Evolutionary conservation across 2,888 invertebrate species (phyloP).

Genomic region (Eristalinus sepulchralis): DNA sequence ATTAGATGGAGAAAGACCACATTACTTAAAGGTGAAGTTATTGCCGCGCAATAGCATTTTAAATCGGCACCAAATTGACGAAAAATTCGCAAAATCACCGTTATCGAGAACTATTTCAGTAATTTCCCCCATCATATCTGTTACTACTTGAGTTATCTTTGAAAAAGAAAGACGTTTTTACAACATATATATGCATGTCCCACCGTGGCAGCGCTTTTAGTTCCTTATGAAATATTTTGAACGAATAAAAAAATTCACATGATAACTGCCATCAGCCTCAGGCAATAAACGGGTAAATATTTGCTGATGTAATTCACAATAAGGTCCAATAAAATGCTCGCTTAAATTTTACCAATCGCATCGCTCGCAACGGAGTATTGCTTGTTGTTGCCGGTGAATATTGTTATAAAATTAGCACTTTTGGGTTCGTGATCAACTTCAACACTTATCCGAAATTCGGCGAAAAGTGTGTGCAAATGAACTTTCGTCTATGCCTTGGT

Average conservation of each 20-base stretch:
- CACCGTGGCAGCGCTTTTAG: no score
- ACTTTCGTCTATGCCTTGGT: background rate
- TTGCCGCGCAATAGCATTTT: no score
- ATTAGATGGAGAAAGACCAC: no score
- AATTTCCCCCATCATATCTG: no score
- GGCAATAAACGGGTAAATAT: slow-evolving; percentile 7
- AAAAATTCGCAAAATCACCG: no score
- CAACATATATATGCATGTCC: no score
- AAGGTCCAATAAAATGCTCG: slow-evolving; percentile 25
- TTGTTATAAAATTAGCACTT: slow-evolving; percentile 12
- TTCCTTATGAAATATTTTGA: no score
- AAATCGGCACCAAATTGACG: no score
- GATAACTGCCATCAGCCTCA: background rate
- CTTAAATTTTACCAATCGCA: background rate
- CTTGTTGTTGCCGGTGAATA: background rate
- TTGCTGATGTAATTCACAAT: slow-evolving; percentile 12
- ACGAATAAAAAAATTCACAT: background rate
- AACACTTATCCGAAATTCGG: background rate
- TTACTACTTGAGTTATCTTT: no score
- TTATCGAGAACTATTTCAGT: no score
- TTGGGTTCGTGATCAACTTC: background rate
- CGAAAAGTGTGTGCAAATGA: background rate
- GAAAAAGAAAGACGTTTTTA: no score
- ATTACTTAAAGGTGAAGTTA: no score
- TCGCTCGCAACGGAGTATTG: background rate